phyloP scores from a whole-genome alignment of 1,140 invertebrate species.

The Venturia canescens region DNA sequence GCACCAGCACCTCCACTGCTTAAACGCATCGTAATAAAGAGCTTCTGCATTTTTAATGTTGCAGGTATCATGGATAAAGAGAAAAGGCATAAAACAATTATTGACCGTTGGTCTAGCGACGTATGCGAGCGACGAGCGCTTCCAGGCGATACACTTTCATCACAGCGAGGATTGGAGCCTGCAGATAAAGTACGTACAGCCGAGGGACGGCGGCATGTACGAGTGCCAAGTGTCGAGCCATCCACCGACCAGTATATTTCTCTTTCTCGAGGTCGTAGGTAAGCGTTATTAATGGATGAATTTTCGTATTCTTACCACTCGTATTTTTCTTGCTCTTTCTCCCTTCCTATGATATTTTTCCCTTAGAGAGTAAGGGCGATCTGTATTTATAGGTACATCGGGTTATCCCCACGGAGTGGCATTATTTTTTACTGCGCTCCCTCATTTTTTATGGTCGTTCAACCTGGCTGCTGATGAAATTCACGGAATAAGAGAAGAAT shows the following conservation, averaged over 20 bases:
- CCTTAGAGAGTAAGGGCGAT: background rate
- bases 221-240: slow-evolving; percentile 94
- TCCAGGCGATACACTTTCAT: slow-evolving; percentile 89
- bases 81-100: slow-evolving; percentile 86
- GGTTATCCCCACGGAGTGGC: no score
- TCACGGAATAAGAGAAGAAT: no score
- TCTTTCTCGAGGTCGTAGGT: slow-evolving; percentile 90
- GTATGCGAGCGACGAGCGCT: slow-evolving; percentile 91
- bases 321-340: background rate
- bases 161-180: slow-evolving; percentile 93
- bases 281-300: slow-evolving; percentile 75
- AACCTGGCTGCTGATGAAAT: no score
- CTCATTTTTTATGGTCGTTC: no score
- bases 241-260: slow-evolving; percentile 90
- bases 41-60: slow-evolving; percentile 23
- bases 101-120: slow-evolving; percentile 89
- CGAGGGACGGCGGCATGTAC: slow-evolving; percentile 88
- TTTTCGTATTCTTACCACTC: background rate
- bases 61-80: slow-evolving; percentile 90
- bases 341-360: background rate
- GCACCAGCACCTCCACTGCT: no score
- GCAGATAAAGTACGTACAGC: slow-evolving; percentile 89
- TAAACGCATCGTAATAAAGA: no score
- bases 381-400: background rate
- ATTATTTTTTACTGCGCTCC: no score